Conservation (phyloP, 2,888 invertebrate genomes). For the Parnassius apollo region DNA sequence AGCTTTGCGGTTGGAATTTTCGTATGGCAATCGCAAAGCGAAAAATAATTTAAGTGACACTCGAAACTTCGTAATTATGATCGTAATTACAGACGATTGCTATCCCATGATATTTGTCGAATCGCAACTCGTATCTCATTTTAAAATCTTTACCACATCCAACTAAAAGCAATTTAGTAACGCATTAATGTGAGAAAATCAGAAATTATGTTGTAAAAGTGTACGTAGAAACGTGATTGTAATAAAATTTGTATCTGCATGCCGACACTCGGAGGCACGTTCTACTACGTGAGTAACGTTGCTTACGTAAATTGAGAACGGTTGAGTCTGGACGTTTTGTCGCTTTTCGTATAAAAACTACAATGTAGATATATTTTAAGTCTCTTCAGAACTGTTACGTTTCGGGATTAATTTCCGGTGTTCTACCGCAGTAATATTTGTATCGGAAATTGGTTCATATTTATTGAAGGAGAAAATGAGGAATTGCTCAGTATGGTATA, state of each 20-base stretch:
- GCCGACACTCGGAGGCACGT: slow-evolving; percentile 28
- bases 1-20: too few relatives aligned
- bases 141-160: slow-evolving; percentile 19
- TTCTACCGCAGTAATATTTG: neutral
- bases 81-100: slow-evolving; percentile 4
- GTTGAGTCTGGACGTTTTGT: slow-evolving; percentile 25
- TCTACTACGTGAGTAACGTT: slow-evolving; percentile 32
- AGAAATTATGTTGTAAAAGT: slow-evolving; percentile 35
- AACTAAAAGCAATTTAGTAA: slow-evolving; percentile 28
- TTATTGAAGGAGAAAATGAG: too few relatives aligned
- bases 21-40: neutral
- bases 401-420: too few relatives aligned
- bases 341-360: slow-evolving; percentile 26
- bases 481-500: too few relatives aligned
- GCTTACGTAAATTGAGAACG: slow-evolving; percentile 30
- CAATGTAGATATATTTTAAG: neutral
- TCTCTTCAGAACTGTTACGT: too few relatives aligned
- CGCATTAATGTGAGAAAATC: slow-evolving; percentile 38
- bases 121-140: slow-evolving; percentile 12
- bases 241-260: slow-evolving; percentile 36
- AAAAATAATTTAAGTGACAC: slow-evolving; percentile 9
- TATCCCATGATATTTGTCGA: slow-evolving; percentile 9
- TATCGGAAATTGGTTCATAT: neutral
- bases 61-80: slow-evolving; percentile 9
- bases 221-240: slow-evolving; percentile 32